These are phyloP conservation scores for Hydrolagus affinis DNA, from an alignment of 2,113 vertebrate species.

Conservation along the genomic window DNA sequence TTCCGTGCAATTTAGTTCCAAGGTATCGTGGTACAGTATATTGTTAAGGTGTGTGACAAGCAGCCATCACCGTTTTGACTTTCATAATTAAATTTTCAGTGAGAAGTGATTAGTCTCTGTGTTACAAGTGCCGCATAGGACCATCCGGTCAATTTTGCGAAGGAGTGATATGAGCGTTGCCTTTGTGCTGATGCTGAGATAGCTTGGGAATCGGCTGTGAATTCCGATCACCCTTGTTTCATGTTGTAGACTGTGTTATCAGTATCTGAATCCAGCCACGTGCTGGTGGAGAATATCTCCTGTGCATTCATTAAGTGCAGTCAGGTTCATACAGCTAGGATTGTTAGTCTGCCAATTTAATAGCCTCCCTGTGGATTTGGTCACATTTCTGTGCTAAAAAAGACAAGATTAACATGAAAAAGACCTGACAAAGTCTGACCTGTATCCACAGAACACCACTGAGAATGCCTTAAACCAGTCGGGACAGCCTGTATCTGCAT, in stretches of 20 bases:
- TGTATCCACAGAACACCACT: neutral
- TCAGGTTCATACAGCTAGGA: constrained; percentile 37
- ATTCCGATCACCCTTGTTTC: no score
- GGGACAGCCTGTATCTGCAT: neutral
- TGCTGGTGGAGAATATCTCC: constrained; percentile 32
- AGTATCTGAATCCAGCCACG: constrained; percentile 39
- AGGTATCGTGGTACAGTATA: neutral
- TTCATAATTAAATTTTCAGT: neutral
- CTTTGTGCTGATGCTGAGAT: neutral
- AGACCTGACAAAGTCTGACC: constrained; percentile 32
- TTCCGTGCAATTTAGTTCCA: neutral
- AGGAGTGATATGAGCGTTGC: neutral
- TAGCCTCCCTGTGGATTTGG: constrained; percentile 10
- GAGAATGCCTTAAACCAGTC: neutral
- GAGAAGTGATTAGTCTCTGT: neutral
- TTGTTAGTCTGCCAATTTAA: constrained; percentile 36
- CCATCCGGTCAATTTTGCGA: neutral
- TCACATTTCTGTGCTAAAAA: constrained; percentile 6
- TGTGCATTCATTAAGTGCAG: constrained; percentile 30
- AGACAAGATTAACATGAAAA: constrained; percentile 34
- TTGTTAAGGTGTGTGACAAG: neutral
- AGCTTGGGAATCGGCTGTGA: neutral
- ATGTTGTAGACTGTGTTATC: constrained; percentile 34
- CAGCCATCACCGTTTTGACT: constrained; percentile 1
- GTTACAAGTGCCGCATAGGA: neutral